Evolutionary conservation across 2,797 vertebrate species (phyloP), one percentile per base, ranked within the genome.

Genomic region (Pristis pectinata): DNA sequence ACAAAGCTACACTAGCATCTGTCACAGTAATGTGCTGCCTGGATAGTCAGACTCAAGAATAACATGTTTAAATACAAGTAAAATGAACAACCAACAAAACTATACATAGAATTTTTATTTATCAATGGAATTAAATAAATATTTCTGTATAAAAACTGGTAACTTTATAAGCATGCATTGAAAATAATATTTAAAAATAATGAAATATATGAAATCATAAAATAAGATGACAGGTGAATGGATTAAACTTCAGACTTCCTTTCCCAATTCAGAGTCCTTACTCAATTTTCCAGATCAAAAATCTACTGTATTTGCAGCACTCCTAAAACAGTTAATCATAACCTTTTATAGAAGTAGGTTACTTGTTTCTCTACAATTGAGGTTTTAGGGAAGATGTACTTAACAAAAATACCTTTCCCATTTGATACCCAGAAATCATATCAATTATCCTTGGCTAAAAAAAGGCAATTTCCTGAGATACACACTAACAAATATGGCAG

Each of bases 1-100:
- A 22, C 7, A 34, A 70, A 91, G 19, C 11, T 17, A 67, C 91
- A 91, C 56, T 41, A 89, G 19, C 89, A 92, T 37, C 61, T 11
- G 17, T 93, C 64, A 22, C 19, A 13, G n/a, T 22, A 93, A 93
- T 93, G 22, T 72, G 37, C 34, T 67, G 41, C 22, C 64, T 93
- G 91, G 89, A 92, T 59, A 93, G 24, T 44, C 83, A 1, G 37
- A 44, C 41, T 93, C 19, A 70, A 72, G 64, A 70, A 67, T 93
- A 64, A n/a, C 83, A 87, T 87, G 30, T 92, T 92, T 59, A 91
- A 91, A n/a, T 34, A 91, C 87, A n/a, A 67, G 19, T 67, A 9
- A 41, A 92, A 59, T 37, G 17, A 37, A 37, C 56, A 87, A 85
- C 44, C 56, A 22, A 85, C 53, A 87, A 53, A 61, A 24, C 80